Conservation (phyloP, 2,797 vertebrate genomes). For the Schizopygopsis malacanthus region DNA sequence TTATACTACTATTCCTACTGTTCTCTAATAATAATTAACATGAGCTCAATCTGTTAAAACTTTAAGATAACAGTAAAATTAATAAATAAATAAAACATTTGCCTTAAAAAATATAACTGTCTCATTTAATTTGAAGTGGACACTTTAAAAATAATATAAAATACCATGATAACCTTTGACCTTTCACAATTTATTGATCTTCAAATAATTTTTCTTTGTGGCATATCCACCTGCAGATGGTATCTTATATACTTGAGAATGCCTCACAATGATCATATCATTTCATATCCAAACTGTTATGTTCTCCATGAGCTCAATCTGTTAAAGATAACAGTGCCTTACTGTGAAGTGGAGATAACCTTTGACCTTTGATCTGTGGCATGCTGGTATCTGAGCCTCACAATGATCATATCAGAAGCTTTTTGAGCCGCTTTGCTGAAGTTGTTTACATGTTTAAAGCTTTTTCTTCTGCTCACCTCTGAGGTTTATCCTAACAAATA, state of each 20-base stretch:
- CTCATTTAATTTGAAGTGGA: neutral
- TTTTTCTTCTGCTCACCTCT: neutral
- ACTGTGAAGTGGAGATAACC: neutral
- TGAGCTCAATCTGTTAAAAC: no score
- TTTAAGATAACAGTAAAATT: no score
- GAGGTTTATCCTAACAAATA: neutral
- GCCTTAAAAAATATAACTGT: no score
- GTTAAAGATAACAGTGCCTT: neutral
- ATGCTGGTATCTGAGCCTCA: neutral
- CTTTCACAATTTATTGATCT: neutral
- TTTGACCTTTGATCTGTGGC: conserved; percentile 7
- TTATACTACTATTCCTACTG: no score
- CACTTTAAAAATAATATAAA: neutral
- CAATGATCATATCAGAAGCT: neutral
- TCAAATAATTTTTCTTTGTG: neutral
- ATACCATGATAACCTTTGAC: no score
- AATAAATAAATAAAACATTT: neutral
- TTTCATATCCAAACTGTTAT: neutral
- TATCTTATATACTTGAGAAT: no score
- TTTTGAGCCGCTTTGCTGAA: neutral
- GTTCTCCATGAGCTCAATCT: neutral
- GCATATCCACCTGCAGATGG: neutral
- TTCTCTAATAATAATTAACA: no score
- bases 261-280: no score
- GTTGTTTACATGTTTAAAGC: neutral